Evolutionary conservation across 2,113 vertebrate genomes (phyloP).

Genomic region (Syngnathus typhle): DNA sequence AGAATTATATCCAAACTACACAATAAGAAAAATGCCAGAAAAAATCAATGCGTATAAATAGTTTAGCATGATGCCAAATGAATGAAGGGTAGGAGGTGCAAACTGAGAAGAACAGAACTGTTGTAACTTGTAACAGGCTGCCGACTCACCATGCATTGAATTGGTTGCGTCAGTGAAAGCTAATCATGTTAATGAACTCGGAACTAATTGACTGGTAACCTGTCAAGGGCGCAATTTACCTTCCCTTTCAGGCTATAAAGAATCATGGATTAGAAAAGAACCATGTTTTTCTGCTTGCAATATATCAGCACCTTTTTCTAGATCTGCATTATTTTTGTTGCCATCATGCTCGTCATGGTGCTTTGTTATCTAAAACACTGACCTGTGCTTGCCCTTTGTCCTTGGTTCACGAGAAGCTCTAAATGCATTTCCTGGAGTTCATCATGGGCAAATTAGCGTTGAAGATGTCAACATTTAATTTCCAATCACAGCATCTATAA

Average conservation of each 20-base stretch:
- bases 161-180: background rate
- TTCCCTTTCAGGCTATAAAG: background rate
- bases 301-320: conserved; percentile 14
- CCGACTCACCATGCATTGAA: background rate
- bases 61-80: background rate
- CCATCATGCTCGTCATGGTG: conserved; percentile 26
- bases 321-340: conserved; percentile 13
- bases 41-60: background rate
- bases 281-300: background rate
- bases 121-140: background rate
- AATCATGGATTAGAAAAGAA: background rate
- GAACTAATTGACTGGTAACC: conserved; percentile 1
- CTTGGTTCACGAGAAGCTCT: conserved; percentile 38
- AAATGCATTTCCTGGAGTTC: conserved; percentile 27
- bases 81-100: background rate
- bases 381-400: conserved; percentile 42
- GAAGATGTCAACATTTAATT: conserved; percentile 38
- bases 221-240: background rate
- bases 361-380: conserved; percentile 33
- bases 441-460: conserved; percentile 39
- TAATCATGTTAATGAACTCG: conserved; percentile 5
- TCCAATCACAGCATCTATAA: conserved; percentile 37
- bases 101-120: background rate
- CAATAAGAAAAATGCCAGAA: background rate
- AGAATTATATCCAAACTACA: background rate